Evolutionary conservation across 2,888 invertebrate genomes (phyloP).

Genomic region (Dicroscelio sp.): DNA sequence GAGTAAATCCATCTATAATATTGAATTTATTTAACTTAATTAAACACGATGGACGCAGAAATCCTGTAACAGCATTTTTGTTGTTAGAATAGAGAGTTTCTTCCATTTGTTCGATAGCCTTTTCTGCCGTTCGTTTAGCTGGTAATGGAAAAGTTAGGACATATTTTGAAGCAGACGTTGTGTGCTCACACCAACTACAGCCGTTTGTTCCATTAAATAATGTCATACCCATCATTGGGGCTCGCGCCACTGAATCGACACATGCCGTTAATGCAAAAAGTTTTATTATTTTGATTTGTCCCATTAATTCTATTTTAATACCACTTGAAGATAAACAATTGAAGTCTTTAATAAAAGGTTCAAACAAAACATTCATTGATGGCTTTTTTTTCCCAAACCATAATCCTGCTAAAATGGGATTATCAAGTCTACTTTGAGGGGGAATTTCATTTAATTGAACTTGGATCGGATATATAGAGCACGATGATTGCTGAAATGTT

Average conservation of each 20-base stretch:
- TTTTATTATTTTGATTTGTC: conserved; percentile 49
- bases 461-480: conserved; percentile 66
- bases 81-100: neutral
- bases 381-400: conserved; percentile 75
- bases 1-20: conserved; percentile 68
- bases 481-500: conserved; percentile 57
- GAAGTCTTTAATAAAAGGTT: conserved; percentile 9
- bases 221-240: conserved; percentile 74
- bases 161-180: conserved; percentile 59
- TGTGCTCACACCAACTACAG: conserved; percentile 76
- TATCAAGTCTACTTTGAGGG: conserved; percentile 42
- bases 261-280: conserved; percentile 55
- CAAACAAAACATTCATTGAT: conserved; percentile 65
- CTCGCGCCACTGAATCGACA: conserved; percentile 70
- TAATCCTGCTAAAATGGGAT: conserved; percentile 57
- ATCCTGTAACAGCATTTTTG: conserved; percentile 51
- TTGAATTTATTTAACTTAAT: conserved; percentile 60
- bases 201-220: conserved; percentile 66
- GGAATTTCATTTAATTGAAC: conserved; percentile 63
- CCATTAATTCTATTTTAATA: conserved; percentile 41
- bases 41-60: conserved; percentile 46
- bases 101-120: conserved; percentile 57
- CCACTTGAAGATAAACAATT: conserved; percentile 56
- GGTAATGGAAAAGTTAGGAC: conserved; percentile 42
- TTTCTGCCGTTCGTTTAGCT: conserved; percentile 32